phyloP scores from a whole-genome alignment of 30 jellyfish, hydroid and myxozoan genomes.

The Hydra vulgaris region DNA sequence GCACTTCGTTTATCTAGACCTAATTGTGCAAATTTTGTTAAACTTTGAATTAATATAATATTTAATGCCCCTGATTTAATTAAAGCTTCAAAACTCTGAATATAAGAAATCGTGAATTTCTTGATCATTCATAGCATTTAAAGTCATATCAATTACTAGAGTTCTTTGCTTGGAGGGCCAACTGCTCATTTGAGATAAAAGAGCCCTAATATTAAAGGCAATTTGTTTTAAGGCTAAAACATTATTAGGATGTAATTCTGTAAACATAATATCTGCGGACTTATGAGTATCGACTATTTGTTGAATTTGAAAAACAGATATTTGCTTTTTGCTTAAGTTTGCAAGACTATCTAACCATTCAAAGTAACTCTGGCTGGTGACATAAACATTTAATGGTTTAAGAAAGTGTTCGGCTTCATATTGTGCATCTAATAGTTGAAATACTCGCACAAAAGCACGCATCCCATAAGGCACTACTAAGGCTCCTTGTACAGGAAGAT shows the following conservation, averaged over 20 bases:
- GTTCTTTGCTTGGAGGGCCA: background rate
- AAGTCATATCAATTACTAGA: background rate
- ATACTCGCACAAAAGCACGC: background rate
- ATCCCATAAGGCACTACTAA: background rate
- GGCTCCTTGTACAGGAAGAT: background rate
- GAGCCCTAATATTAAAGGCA: background rate
- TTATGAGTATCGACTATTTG: background rate
- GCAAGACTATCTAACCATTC: background rate
- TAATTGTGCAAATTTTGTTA: background rate
- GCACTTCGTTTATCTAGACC: background rate
- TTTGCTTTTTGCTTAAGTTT: too few relatives aligned
- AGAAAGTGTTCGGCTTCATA: too few relatives aligned
- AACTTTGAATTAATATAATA: background rate
- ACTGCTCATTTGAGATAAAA: background rate
- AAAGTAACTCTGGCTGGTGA: background rate
- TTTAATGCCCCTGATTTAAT: background rate
- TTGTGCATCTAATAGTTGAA: background rate
- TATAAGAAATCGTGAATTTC: background rate
- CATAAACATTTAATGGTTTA: background rate
- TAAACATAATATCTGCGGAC: background rate
- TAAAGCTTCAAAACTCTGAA: background rate
- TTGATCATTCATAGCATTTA: background rate
- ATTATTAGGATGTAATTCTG: background rate
- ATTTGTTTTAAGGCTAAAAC: background rate
- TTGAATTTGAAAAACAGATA: background rate